A percentile compares a stretch with the other conserved stretches of the same genome.
phyloP scores from a whole-genome alignment of 1,140 invertebrate species.

The Tachypleus tridentatus region DNA sequence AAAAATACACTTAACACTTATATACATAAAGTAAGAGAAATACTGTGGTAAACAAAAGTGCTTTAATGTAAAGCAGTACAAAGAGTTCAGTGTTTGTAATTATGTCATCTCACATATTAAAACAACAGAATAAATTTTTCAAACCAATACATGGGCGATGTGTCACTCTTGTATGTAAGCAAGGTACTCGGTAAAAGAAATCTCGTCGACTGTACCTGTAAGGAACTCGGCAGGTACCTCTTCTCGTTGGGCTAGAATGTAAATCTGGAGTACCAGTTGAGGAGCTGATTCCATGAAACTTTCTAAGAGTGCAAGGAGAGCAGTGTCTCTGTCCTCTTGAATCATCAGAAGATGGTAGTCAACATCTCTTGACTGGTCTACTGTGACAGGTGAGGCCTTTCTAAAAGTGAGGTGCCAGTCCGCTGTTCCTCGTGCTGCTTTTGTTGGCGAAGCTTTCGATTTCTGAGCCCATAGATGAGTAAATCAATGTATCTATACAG shows the following conservation, averaged over 20 bases:
- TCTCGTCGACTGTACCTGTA: no score
- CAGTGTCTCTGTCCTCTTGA: constrained; percentile 25
- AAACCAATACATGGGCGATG: no score
- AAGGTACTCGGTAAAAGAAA: no score
- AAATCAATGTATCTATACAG: background rate
- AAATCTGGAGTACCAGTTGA: constrained; percentile 23
- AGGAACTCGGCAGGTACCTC: background rate
- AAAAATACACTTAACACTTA: no score
- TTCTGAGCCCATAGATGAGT: background rate
- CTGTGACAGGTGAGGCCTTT: background rate
- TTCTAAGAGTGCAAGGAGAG: constrained; percentile 24
- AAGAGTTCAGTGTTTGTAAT: no score
- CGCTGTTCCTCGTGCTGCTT: background rate
- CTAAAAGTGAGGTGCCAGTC: background rate
- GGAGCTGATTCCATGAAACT: constrained; percentile 24
- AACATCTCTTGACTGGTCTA: constrained; percentile 2
- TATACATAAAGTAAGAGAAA: no score
- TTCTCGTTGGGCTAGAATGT: constrained; percentile 19
- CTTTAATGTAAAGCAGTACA: no score
- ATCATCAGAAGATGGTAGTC: constrained; percentile 22
- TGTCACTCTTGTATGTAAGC: no score
- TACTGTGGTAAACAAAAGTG: no score
- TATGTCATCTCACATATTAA: no score
- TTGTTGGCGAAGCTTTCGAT: background rate
- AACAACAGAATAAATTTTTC: no score